These are phyloP conservation scores for Pachypsylla venusta DNA, from an alignment of 1,140 invertebrate genomes.

Conservation along the genomic window DNA sequence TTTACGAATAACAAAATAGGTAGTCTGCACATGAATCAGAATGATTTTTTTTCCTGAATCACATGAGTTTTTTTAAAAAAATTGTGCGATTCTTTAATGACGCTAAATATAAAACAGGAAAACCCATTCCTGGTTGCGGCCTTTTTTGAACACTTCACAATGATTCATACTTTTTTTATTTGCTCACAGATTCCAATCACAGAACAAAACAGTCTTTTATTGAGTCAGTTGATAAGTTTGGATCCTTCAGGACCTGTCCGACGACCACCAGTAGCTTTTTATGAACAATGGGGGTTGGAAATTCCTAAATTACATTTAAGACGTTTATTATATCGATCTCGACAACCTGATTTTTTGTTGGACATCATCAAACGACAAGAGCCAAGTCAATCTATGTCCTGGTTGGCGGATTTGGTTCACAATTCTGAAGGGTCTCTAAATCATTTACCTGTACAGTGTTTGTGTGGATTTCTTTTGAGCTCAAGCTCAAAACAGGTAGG, in stretches of 20 bases:
- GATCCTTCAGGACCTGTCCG: constrained; percentile 68
- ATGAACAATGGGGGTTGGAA: constrained; percentile 66
- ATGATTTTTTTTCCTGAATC: too few species aligned
- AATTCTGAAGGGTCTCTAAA: constrained; percentile 73
- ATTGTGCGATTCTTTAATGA: too few species aligned
- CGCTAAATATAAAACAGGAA: too few species aligned
- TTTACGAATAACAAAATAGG: too few species aligned
- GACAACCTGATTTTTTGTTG: constrained; percentile 81
- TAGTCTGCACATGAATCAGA: too few species aligned
- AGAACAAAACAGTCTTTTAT: constrained; percentile 71
- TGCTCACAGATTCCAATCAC: constrained; percentile 62
- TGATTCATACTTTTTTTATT: too few species aligned
- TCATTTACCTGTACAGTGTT: constrained; percentile 83
- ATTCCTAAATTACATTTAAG: constrained; percentile 68
- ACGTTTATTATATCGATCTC: constrained; percentile 74
- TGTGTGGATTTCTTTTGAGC: constrained; percentile 88
- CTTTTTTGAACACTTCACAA: too few species aligned
- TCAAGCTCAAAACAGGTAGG: constrained; percentile 35
- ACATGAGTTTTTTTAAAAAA: too few species aligned
- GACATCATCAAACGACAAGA: constrained; percentile 81
- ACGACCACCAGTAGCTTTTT: constrained; percentile 53
- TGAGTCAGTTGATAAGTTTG: constrained; percentile 66
- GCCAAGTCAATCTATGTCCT: constrained; percentile 85
- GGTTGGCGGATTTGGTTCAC: constrained; percentile 87
- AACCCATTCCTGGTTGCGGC: too few species aligned